Base-by-base conservation (phyloP, 2,113 vertebrate genomes). In the Calidris pugnax region DNA sequence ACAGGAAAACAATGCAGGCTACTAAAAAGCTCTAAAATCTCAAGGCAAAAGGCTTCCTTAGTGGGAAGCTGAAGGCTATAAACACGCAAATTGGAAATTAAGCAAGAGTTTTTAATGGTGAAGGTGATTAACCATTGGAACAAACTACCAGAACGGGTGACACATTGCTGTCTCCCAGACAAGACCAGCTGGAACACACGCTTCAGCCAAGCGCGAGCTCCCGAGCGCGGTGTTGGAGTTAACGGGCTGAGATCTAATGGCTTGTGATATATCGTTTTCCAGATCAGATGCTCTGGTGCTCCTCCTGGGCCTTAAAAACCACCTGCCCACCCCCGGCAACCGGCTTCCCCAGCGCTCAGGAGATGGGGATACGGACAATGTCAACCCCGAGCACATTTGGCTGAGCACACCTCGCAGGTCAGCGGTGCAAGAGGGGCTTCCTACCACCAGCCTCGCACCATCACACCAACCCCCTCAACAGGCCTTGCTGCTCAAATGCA, bases 311-410 rank as follows among this genome's bases (percentile, higher is more conserved):
- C n/a, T 48, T 47, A n/a, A 77, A 86, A 69, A 12, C 8, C 57
- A 51, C 63, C 43, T 37, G n/a, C 41, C n/a, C 24, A 7, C 12
- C 32, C 19, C 32, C 6, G 12, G 59, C 55, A 33, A 17, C 30
- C 4, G 0, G 20, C 62, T 59, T 33, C n/a, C 45, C 47, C n/a
- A 30, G 73, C 14, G 4, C 43, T 26, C 41, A 28, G 85, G 62
- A 12, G n/a, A 33, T 2, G 1, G 22, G 17, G 15, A 3, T 4
- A 28, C 0, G 4, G 66, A 33, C 45, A 56, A 59, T 59, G 26
- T 2, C 76, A 71, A 33, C 7, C 0, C 3, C 0, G 2, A 74
- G 50, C 22, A 23, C 1, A 0, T 41, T 39, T 5, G 57, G 37
- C 67, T 21, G 72, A 77, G 78, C 67, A 9, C 13, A 22, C 68